phyloP scores from a whole-genome alignment of 2,113 vertebrate genomes.

The Lepus timidus region DNA sequence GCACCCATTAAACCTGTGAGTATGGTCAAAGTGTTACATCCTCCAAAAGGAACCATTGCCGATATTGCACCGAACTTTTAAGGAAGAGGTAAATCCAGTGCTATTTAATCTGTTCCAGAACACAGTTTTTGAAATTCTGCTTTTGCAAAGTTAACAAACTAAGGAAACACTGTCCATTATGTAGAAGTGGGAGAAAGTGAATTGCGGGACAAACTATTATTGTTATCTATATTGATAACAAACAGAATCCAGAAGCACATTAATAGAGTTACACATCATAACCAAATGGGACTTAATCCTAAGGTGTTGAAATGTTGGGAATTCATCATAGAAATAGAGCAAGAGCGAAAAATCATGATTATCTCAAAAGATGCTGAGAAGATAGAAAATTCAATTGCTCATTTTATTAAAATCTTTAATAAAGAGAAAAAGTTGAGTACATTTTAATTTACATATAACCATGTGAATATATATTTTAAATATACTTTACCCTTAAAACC shows the following conservation, averaged over 20 bases:
- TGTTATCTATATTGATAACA: background rate
- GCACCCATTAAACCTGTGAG: background rate
- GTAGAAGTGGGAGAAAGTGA: background rate
- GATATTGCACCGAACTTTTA: background rate
- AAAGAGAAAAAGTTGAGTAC: background rate
- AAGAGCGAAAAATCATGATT: conserved; percentile 23
- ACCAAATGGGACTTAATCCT: background rate
- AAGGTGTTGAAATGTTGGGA: background rate
- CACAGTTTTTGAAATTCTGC: background rate
- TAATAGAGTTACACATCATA: background rate
- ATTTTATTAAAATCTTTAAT: conserved; percentile 1
- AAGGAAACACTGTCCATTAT: conserved; percentile 43
- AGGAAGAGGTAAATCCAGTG: background rate
- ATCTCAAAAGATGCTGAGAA: conserved; percentile 18
- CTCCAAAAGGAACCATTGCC: background rate
- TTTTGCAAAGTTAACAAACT: background rate
- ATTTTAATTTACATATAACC: background rate
- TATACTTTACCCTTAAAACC: background rate
- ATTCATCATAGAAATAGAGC: background rate
- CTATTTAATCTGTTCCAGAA: background rate
- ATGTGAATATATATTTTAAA: conserved; percentile 28
- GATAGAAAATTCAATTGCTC: conserved; percentile 8
- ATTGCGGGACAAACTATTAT: background rate
- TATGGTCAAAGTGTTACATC: background rate
- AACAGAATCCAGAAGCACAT: conserved; percentile 16